Conservation (phyloP, 2,797 vertebrate species). For the Benthosema pterotum region DNA sequence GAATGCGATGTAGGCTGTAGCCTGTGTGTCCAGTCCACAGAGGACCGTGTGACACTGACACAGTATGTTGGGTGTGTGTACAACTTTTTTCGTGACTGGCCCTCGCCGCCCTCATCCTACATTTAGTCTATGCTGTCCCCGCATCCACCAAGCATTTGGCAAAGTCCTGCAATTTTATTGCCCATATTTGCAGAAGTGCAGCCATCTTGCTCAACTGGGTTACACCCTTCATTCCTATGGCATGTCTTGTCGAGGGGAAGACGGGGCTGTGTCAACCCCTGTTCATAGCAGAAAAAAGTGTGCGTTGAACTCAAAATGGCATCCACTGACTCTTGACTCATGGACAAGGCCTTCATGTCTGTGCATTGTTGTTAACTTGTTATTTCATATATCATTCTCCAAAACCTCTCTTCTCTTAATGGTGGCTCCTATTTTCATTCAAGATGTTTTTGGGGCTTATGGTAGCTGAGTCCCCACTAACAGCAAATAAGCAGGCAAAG, state of each 20-base stretch:
- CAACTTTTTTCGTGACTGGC: constrained; percentile 16
- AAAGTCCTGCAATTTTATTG: constrained; percentile 28
- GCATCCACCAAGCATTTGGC: constrained; percentile 18
- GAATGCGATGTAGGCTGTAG: constrained; percentile 67
- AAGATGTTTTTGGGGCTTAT: constrained; percentile 40
- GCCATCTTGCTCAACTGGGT: constrained; percentile 74
- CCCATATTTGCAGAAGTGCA: constrained; percentile 71
- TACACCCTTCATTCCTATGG: constrained; percentile 75
- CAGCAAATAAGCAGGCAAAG: constrained; percentile 17
- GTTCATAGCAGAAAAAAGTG: constrained; percentile 28
- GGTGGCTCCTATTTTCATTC: constrained; percentile 17
- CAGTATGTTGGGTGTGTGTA: constrained; percentile 40
- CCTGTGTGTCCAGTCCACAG: constrained; percentile 55
- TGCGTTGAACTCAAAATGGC: constrained; percentile 51
- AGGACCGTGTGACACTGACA: constrained; percentile 61
- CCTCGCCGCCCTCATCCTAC: constrained; percentile 18
- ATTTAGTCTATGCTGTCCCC: constrained; percentile 16
- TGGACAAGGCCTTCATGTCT: constrained; percentile 50
- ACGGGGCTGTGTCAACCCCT: constrained; percentile 54
- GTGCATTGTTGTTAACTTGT: constrained; percentile 30
- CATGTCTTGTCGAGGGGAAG: constrained; percentile 60
- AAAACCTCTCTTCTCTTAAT: constrained; percentile 20
- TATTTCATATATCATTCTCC: constrained; percentile 34
- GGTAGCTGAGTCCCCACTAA: constrained; percentile 40
- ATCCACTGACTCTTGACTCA: constrained; percentile 42